A percentile compares a stretch with the other conserved stretches of the same genome.
Conservation (phyloP, 2,113 vertebrate genomes). For the Neolamprologus variostigma region DNA sequence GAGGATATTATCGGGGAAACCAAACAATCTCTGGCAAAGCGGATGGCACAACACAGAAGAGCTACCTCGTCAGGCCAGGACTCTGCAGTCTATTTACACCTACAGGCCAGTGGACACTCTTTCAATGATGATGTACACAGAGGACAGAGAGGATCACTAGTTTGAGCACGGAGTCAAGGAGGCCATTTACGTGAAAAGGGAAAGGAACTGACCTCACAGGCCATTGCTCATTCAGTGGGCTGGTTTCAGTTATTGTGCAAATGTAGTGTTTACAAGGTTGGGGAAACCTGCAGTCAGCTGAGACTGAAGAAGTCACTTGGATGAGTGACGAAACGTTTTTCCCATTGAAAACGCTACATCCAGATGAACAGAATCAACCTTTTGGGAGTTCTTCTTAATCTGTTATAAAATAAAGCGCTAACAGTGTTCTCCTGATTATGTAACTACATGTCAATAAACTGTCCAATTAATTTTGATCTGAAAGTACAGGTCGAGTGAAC, state of each 20-base stretch:
- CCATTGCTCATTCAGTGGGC: not conserved
- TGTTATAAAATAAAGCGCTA: accelerated
- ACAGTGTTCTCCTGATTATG: not conserved
- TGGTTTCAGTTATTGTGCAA: not conserved
- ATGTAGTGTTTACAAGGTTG: not conserved
- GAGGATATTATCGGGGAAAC: too few species aligned
- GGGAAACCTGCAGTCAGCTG: not conserved
- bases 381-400: not conserved
- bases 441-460: not conserved
- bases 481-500: not conserved
- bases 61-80: not conserved
- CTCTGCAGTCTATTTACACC: not conserved
- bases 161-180: not conserved
- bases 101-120: not conserved
- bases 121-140: not conserved
- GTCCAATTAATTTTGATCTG: not conserved
- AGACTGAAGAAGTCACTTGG: not conserved
- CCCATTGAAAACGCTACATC: not conserved
- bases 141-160: not conserved
- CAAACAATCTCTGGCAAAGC: not conserved
- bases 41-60: not conserved
- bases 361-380: not conserved
- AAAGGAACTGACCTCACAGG: not conserved
- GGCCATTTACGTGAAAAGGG: not conserved
- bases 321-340: not conserved